phyloP scores from a whole-genome alignment of 2,113 vertebrate species.

The Carassius carassius region DNA sequence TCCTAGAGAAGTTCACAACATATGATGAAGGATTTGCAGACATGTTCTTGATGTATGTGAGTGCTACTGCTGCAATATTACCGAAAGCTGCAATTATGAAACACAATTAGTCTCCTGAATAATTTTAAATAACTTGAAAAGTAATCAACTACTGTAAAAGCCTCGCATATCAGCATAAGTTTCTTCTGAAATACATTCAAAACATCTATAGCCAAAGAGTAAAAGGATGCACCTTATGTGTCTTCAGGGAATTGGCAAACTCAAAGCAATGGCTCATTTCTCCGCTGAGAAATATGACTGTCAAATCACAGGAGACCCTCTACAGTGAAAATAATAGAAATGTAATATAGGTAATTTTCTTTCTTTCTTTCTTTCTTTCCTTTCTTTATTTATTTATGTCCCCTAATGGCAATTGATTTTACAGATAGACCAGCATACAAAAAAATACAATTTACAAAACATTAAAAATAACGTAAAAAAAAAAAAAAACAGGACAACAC shows the following conservation, averaged over 20 bases:
- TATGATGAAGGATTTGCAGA: constrained; percentile 80
- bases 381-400: no score
- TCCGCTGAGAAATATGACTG: constrained; percentile 72
- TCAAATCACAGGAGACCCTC: constrained; percentile 65
- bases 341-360: constrained; percentile 61
- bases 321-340: constrained; percentile 60
- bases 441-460: no score
- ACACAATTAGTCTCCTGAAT: not conserved
- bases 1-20: constrained; percentile 75
- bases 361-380: no score
- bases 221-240: not conserved
- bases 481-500: no score
- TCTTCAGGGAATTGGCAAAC: constrained; percentile 75
- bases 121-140: not conserved
- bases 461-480: no score
- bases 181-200: not conserved
- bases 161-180: not conserved
- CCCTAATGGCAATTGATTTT: no score
- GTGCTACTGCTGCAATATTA: not conserved
- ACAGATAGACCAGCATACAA: no score
- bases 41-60: constrained; percentile 75
- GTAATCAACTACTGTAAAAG: not conserved
- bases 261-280: constrained; percentile 81
- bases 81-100: not conserved
- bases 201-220: not conserved